These are phyloP conservation scores for Chlorospingus flavigularis DNA, from an alignment of 2,797 vertebrate genomes.

Conservation along the genomic window DNA sequence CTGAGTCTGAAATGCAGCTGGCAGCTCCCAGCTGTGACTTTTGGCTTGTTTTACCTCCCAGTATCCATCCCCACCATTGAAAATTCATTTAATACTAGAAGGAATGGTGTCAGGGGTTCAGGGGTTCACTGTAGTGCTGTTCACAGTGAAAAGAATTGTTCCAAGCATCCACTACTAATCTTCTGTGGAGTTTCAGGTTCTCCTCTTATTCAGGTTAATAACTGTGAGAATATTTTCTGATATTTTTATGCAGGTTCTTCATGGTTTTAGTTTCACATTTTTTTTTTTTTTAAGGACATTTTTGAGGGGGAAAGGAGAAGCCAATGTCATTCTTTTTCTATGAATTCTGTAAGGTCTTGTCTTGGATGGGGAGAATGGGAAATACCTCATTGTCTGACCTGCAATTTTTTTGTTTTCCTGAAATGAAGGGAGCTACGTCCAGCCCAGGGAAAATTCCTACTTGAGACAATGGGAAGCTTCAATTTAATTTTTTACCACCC, in stretches of 20 bases:
- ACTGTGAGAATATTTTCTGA: background rate
- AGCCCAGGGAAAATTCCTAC: background rate
- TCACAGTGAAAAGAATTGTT: background rate
- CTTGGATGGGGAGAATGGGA: background rate
- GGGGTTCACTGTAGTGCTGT: background rate
- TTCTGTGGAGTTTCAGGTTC: background rate
- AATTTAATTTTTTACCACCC: background rate
- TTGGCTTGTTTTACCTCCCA: background rate
- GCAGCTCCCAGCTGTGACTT: conserved; percentile 41
- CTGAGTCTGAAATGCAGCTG: background rate
- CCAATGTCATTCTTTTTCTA: accelerated
- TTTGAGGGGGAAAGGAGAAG: accelerated
- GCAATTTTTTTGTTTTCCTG: background rate
- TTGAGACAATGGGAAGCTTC: background rate
- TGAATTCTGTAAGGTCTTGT: background rate
- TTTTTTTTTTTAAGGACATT: background rate
- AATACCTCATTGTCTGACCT: background rate
- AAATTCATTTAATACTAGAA: background rate
- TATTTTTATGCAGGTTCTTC: background rate
- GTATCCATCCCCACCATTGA: background rate
- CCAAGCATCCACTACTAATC: background rate
- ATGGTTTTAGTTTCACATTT: background rate
- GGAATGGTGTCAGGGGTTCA: background rate
- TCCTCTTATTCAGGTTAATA: background rate
- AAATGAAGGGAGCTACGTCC: background rate